Conservation (phyloP, 2,797 vertebrate genomes). For the Epinephelus malabaricus region DNA sequence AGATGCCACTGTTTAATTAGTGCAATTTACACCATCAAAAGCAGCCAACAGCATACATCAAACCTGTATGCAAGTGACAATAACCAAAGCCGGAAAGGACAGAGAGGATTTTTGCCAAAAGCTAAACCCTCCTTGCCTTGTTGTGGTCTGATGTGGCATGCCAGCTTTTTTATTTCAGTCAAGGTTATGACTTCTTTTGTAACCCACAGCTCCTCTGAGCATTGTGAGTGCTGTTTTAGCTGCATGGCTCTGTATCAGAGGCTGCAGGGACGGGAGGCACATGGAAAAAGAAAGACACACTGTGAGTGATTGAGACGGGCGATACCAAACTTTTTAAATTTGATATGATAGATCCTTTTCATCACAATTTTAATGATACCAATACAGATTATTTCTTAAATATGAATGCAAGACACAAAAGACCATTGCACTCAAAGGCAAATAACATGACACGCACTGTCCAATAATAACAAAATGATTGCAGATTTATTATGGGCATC, state of each 20-base stretch:
- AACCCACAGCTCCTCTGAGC: conserved; percentile 2
- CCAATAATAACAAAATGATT: too few relatives aligned
- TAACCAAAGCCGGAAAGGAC: not conserved
- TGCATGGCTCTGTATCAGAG: not conserved
- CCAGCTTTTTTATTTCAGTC: not conserved
- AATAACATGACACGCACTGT: too few relatives aligned
- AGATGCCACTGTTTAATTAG: not conserved
- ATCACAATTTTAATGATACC: too few relatives aligned
- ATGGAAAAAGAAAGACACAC: conserved; percentile 1
- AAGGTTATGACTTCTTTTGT: conserved; percentile 35
- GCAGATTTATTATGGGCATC: too few relatives aligned
- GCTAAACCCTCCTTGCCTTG: conserved; percentile 1
- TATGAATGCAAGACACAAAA: too few relatives aligned
- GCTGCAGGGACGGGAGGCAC: not conserved
- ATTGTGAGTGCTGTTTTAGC: not conserved
- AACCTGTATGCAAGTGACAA: not conserved
- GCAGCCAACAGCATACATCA: not conserved
- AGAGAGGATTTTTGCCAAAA: conserved; percentile 23
- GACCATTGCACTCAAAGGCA: too few relatives aligned
- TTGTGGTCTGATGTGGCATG: not conserved
- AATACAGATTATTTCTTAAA: too few relatives aligned
- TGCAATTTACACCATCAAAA: not conserved
- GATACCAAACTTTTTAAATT: not conserved
- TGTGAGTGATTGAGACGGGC: not conserved
- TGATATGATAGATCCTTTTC: too few relatives aligned